These are phyloP conservation scores for Drosophila kohkoa DNA, from an alignment of 1,140 invertebrate genomes.

Conservation along the genomic window DNA sequence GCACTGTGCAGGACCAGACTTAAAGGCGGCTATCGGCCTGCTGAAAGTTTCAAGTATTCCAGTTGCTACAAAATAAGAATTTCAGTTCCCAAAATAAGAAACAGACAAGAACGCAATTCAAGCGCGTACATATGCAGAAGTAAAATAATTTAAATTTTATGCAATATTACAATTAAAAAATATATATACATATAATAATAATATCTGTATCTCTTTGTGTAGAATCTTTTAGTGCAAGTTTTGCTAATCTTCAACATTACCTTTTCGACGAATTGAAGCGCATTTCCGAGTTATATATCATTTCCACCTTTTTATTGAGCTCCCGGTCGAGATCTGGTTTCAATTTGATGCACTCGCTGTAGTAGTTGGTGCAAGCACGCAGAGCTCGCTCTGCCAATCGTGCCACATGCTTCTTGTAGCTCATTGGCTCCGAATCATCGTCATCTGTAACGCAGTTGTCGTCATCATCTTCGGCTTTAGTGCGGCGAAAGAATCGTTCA, in stretches of 20 bases:
- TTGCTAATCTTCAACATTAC: slow-evolving; percentile 3
- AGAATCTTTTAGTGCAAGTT: neutral
- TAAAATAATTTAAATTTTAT: too few species aligned
- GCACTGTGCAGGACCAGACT: slow-evolving; percentile 45
- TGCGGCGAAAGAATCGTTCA: slow-evolving; percentile 51
- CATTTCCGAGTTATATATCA: slow-evolving; percentile 27
- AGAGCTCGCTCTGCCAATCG: slow-evolving; percentile 52
- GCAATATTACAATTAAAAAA: neutral
- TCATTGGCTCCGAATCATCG: neutral
- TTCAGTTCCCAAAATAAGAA: neutral
- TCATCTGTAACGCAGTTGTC: neutral
- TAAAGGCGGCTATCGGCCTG: slow-evolving; percentile 55
- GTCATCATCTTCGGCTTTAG: slow-evolving; percentile 19
- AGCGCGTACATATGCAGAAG: too few species aligned
- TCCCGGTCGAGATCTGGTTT: neutral
- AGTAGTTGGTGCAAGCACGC: slow-evolving; percentile 20
- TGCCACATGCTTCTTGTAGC: slow-evolving; percentile 35
- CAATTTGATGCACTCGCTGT: neutral
- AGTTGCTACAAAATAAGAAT: neutral
- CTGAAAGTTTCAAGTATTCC: slow-evolving; percentile 64
- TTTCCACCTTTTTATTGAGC: neutral
- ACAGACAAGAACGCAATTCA: too few species aligned
- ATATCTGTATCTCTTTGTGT: neutral
- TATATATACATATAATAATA: neutral
- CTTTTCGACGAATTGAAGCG: slow-evolving; percentile 7